Evolutionary conservation across 2,113 vertebrate genomes (phyloP), one percentile per base, ranked within the genome.

Genomic region (Coreoperca whiteheadi): DNA sequence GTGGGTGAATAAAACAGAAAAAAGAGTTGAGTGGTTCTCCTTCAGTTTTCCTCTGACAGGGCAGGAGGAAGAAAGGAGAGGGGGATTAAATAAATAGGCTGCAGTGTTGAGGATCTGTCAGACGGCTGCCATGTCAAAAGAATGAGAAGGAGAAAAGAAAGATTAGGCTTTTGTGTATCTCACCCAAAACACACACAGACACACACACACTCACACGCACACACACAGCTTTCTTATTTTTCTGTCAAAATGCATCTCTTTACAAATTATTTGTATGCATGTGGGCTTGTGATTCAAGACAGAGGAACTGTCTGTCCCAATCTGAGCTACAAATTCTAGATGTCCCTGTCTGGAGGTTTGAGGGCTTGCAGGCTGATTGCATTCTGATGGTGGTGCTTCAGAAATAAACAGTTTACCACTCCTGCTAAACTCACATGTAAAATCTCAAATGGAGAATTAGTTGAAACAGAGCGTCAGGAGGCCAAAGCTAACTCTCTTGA

Each of bases 211-310:
- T 51, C 63, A 59, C 48, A 53, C 63, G 74, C 43, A 34, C 81
- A 46, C 18, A 11, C 71, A 63, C 30, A 20, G 14, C 74, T 46
- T 64, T 69, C 50, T 85, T 83, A 91, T 91, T 88, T 89, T 83
- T 86, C 74, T 87, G 88, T 91, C 84, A 87, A 83, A 88, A 88
- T 81, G 82, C 84, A 87, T 88, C 68, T 80, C 82, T 87, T 89
- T 84, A 70, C 85, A 90, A 87, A 84, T 77, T 78, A 92, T 92
- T 90, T 87, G 90, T 87, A 87, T 93, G 91, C 86, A 77, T 81
- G 88, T 80, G 74, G 64, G 87, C 87, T 74, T 66, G 85, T 74
- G 84, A 85, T 85, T 88, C 68, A 77, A 82, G 82, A 88, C 79
- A 82, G 88, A 88, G 79, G 71, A 84, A 39, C 77, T 87, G 79